Conservation (phyloP, 2,113 vertebrate genomes). For the Chrysemys picta region DNA sequence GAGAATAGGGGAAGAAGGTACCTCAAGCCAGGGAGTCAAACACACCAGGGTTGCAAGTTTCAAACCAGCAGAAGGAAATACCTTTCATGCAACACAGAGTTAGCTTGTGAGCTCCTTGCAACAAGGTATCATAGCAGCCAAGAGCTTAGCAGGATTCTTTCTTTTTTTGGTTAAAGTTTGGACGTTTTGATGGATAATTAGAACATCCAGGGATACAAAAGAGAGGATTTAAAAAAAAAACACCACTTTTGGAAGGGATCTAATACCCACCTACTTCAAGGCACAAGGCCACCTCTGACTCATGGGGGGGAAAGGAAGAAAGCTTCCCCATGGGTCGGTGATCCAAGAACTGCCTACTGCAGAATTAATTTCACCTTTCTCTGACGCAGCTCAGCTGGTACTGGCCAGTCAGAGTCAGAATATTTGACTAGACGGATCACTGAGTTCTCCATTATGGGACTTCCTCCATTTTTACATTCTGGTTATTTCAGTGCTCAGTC, state of each 20-base stretch:
- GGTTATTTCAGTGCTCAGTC: neutral
- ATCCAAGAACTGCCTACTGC: neutral
- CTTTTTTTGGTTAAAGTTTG: neutral
- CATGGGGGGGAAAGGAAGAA: neutral
- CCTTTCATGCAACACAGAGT: too few species aligned
- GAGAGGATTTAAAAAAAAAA: neutral
- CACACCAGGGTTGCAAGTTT: neutral
- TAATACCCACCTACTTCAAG: accelerated
- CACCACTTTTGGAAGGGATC: neutral
- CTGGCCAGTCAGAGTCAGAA: neutral
- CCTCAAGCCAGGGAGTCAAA: neutral
- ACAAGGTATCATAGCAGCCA: neutral
- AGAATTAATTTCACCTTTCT: neutral
- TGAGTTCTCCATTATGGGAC: constrained; percentile 7
- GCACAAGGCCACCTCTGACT: neutral
- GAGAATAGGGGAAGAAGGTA: too few species aligned
- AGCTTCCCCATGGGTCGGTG: neutral
- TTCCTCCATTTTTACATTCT: neutral
- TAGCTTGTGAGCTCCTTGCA: neutral
- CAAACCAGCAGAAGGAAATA: neutral
- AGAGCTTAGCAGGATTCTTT: neutral
- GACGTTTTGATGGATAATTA: neutral
- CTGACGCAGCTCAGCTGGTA: neutral
- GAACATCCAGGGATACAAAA: neutral
- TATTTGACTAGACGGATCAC: neutral